phyloP scores from a whole-genome alignment of 92 coral and sea anemone genomes.

The Blastomussa wellsi region DNA sequence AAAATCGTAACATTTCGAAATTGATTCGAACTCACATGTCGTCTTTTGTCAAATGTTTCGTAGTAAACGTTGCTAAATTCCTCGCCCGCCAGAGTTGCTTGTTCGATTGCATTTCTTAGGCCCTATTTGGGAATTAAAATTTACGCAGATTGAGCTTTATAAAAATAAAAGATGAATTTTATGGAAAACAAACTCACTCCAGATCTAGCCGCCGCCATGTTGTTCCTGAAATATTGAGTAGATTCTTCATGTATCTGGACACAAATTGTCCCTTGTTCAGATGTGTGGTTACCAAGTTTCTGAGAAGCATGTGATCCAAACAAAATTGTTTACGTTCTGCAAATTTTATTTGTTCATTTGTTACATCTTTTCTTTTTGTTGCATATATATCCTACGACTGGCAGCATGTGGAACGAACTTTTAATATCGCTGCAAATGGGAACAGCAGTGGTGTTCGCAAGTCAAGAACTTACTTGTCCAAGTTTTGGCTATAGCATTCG shows the following conservation, averaged over 20 bases:
- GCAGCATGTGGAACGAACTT: slow-evolving; percentile 21
- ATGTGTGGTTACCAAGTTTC: slow-evolving; percentile 22
- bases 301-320: slow-evolving; percentile 11
- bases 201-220: slow-evolving; percentile 43
- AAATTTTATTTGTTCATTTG: not conserved
- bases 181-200: slow-evolving; percentile 19
- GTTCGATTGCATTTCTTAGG: slow-evolving; percentile 77
- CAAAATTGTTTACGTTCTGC: not conserved
- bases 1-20: not conserved
- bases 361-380: not conserved
- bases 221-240: not conserved
- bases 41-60: slow-evolving; percentile 93
- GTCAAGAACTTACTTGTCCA: slow-evolving; percentile 32
- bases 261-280: no score
- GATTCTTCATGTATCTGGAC: no score
- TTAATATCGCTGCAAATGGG: slow-evolving; percentile 16
- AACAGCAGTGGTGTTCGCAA: not conserved
- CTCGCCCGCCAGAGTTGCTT: slow-evolving; percentile 91
- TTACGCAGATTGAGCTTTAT: not conserved
- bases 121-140: slow-evolving; percentile 45
- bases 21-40: slow-evolving; percentile 74
- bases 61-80: slow-evolving; percentile 88
- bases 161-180: not conserved
- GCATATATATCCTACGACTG: not conserved
- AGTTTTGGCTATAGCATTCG: slow-evolving; percentile 11